Conservation (phyloP, 2,113 vertebrate genomes). For the Corydoras maculifer region DNA sequence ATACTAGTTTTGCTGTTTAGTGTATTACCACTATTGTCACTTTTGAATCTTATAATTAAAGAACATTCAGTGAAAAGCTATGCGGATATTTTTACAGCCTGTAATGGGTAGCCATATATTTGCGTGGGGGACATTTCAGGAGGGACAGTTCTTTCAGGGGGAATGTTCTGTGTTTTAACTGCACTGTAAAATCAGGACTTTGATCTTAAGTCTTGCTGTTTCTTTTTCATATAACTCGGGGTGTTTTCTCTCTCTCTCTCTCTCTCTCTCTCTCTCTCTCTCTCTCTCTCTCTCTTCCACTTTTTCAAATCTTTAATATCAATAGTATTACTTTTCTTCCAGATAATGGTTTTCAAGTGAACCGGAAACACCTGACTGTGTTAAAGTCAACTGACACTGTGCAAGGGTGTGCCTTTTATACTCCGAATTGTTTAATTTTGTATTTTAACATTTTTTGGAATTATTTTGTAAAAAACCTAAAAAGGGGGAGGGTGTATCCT, state of each 20-base stretch:
- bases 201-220: neutral
- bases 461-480: slow-evolving; percentile 53
- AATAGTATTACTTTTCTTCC: slow-evolving; percentile 16
- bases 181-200: slow-evolving; percentile 14
- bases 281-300: slow-evolving; percentile 6
- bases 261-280: slow-evolving; percentile 4
- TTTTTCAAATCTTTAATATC: slow-evolving; percentile 31
- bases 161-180: slow-evolving; percentile 29
- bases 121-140: slow-evolving; percentile 39
- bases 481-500: too few relatives aligned
- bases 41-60: slow-evolving; percentile 43
- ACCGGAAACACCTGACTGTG: slow-evolving; percentile 63
- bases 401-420: slow-evolving; percentile 91
- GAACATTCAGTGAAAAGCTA: slow-evolving; percentile 46
- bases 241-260: slow-evolving; percentile 17
- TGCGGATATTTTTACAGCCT: slow-evolving; percentile 70
- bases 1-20: too few relatives aligned
- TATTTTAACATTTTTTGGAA: slow-evolving; percentile 58
- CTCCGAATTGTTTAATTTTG: slow-evolving; percentile 72
- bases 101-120: slow-evolving; percentile 55
- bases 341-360: slow-evolving; percentile 50
- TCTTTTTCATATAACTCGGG: neutral
- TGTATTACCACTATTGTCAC: slow-evolving; percentile 17
- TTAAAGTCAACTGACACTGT: slow-evolving; percentile 75
- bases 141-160: slow-evolving; percentile 48